Evolutionary conservation across 2,113 vertebrate genomes (phyloP).

Genomic region (Procavia capensis): DNA sequence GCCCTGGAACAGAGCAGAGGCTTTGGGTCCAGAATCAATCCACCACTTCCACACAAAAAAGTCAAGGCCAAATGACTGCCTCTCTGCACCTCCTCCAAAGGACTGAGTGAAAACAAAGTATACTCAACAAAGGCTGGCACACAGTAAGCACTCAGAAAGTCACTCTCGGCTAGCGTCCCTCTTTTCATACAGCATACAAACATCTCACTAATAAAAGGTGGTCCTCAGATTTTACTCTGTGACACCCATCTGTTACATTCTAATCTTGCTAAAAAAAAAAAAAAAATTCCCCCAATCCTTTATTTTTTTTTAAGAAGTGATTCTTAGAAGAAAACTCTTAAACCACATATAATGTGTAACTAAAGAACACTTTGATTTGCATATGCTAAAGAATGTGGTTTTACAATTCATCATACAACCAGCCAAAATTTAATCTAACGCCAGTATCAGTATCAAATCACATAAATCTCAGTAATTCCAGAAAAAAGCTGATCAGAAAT

Average conservation of each 20-base stretch:
- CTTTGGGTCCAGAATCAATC: not conserved
- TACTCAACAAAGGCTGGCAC: not conserved
- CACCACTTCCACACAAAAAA: not conserved
- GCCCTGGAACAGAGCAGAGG: not conserved
- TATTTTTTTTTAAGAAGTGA: not conserved
- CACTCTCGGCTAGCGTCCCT: not conserved
- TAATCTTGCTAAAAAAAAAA: constrained; percentile 2
- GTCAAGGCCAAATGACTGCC: not conserved
- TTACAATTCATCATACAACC: constrained; percentile 29
- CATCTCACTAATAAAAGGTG: not conserved
- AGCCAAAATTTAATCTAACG: constrained; percentile 11
- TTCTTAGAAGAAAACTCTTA: not conserved
- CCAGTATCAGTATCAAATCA: not conserved
- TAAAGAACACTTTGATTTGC: not conserved
- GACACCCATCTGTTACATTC: not conserved
- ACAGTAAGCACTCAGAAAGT: not conserved
- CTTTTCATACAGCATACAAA: not conserved
- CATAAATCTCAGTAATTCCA: not conserved
- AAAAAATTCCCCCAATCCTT: not conserved
- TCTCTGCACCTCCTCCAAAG: not conserved
- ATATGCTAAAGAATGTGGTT: not conserved
- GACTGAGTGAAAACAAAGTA: not conserved
- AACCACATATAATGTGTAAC: not conserved
- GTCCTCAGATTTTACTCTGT: constrained; percentile 2
- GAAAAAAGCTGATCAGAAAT: constrained; percentile 13